Base-by-base conservation (phyloP, 2,797 vertebrate species). In the Alfaro cultratus region DNA sequence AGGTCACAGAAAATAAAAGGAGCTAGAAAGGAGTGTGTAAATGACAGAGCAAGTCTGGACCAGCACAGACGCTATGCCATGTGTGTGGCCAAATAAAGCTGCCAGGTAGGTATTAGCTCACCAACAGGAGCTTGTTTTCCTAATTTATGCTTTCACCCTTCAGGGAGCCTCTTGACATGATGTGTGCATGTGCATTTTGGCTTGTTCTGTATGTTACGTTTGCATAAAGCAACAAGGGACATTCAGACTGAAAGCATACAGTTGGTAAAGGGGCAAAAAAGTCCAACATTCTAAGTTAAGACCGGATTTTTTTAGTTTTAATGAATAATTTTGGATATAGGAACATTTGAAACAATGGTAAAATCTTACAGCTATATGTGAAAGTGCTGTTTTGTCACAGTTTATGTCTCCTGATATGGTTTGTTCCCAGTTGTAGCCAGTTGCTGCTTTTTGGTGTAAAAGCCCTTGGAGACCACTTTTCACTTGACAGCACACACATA, bases 91-190 rank as follows among this genome's bases (percentile, higher is more conserved):
- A 86, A 87, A 87, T 81, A 81, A 88, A 83, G 82, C 83, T 89
- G 83, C 84, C 84, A 90, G 87, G 90, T 86, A 89, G 83, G 86
- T 89, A 91, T 89, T 84, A 86, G 86, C 82, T 91, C 81, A 93
- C 92, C 87, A 92, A 90, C 87, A 64, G 75, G 67, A 75, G 76
- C 70, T 85, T 89, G 85, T 86, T 86, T 88, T 81, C 78, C 75
- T 91, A 87, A 90, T 89, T 83, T 81, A 72, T 45, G 72, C 80
- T 77, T 83, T 89, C 75, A 85, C 80, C 77, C 87, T 79, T n/a
- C 49, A 83, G 84, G 77, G 86, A 73, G 75, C 77, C 41, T 76
- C 73, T 31, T 75, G 41, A 55, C 18, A 76, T 47, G 9, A 71
- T 15, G 21, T 49, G 47, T 78, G 23, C 2, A 29, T 47, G 57